A percentile compares a stretch with the other conserved stretches of the same genome.
Evolutionary conservation across 2,113 vertebrate species (phyloP).

Genomic region (Hoplias malabaricus): DNA sequence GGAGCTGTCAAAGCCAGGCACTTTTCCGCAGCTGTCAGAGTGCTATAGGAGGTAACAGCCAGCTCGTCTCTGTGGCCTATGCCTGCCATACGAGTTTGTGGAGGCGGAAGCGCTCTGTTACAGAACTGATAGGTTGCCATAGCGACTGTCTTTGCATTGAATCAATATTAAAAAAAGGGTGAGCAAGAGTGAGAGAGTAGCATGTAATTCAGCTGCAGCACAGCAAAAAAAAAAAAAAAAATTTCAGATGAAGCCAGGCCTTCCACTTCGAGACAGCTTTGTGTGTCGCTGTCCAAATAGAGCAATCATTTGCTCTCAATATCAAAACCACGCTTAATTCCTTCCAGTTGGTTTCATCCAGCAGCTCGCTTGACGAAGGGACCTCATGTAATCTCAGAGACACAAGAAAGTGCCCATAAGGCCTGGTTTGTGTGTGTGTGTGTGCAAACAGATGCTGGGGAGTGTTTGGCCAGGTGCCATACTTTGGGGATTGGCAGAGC

Average conservation of each 20-base stretch:
- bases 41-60: conserved; percentile 40
- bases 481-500: background rate
- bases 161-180: conserved; percentile 54
- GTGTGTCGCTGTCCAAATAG: conserved; percentile 22
- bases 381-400: conserved; percentile 16
- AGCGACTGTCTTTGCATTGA: conserved; percentile 75
- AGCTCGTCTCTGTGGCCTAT: conserved; percentile 36
- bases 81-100: conserved; percentile 58
- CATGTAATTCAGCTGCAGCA: conserved; percentile 53
- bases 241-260: conserved; percentile 33
- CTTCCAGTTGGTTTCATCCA: conserved; percentile 18
- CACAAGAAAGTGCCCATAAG: background rate
- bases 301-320: conserved; percentile 3
- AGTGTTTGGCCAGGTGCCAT: conserved; percentile 6
- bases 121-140: conserved; percentile 76
- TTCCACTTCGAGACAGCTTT: conserved; percentile 1
- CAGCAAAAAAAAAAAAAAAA: background rate
- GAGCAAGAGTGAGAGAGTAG: conserved; percentile 38
- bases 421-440: background rate
- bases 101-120: conserved; percentile 66
- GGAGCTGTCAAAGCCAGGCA: conserved; percentile 25
- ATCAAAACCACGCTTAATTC: conserved; percentile 20
- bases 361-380: background rate
- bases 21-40: conserved; percentile 30
- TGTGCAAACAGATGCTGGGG: background rate